A percentile compares a stretch with the other conserved stretches of the same genome.
Evolutionary conservation across 2,888 invertebrate genomes (phyloP).

Genomic region (Antheraea assamensis): DNA sequence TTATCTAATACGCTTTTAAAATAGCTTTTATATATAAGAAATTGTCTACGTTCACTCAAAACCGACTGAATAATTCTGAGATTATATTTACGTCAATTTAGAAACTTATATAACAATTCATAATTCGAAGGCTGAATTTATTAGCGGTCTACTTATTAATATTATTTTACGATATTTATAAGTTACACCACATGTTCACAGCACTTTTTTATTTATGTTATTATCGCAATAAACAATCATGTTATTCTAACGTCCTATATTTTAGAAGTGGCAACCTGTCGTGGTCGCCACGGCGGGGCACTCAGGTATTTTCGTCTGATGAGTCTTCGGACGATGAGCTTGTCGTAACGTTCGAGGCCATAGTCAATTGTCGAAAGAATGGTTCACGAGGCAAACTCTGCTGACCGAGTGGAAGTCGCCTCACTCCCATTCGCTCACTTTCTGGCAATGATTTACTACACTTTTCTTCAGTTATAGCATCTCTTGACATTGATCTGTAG

Average conservation of each 20-base stretch:
- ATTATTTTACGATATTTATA: slow-evolving; percentile 14
- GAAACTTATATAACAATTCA: not conserved
- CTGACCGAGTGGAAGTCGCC: slow-evolving; percentile 79
- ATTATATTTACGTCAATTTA: not conserved
- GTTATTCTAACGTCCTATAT: slow-evolving; percentile 70
- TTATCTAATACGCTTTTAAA: not conserved
- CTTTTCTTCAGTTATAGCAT: slow-evolving; percentile 88
- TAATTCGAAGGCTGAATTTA: slow-evolving; percentile 16
- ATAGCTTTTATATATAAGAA: not conserved
- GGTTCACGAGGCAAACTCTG: slow-evolving; percentile 83
- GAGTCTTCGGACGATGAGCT: slow-evolving; percentile 83
- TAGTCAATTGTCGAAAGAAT: slow-evolving; percentile 82
- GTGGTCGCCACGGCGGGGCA: slow-evolving; percentile 75
- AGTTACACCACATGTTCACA: slow-evolving; percentile 58
- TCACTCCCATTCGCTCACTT: slow-evolving; percentile 77
- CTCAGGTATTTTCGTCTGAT: slow-evolving; percentile 79
- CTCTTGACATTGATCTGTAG: slow-evolving; percentile 82
- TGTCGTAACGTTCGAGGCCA: slow-evolving; percentile 84
- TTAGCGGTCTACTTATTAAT: slow-evolving; percentile 4
- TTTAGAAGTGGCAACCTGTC: slow-evolving; percentile 78
- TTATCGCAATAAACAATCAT: slow-evolving; percentile 23
- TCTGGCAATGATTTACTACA: slow-evolving; percentile 84
- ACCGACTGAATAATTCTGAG: slow-evolving; percentile 1
- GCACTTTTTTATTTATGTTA: slow-evolving; percentile 45
- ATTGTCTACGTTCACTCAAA: not conserved